These are phyloP conservation scores for Leptodirus hochenwartii DNA, from an alignment of 2,888 invertebrate species.

Conservation along the genomic window DNA sequence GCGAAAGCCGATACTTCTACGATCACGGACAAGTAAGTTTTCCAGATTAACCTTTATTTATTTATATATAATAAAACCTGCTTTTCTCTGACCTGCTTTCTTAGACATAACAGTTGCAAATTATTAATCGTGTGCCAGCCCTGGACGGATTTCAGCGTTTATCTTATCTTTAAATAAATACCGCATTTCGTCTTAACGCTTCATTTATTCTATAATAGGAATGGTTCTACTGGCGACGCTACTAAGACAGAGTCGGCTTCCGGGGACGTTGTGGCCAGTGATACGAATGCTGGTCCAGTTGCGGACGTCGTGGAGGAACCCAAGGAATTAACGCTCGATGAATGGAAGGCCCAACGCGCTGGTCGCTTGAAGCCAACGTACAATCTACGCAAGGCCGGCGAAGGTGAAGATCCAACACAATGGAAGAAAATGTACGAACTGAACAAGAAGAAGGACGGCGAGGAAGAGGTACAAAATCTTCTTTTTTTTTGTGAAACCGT, in stretches of 20 bases:
- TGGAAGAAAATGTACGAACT: conserved; percentile 84
- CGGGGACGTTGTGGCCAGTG: no score
- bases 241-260: no score
- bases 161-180: no score
- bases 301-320: conserved; percentile 51
- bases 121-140: no score
- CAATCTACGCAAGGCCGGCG: conserved; percentile 84
- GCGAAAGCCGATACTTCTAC: conserved; percentile 26
- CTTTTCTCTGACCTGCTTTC: not conserved
- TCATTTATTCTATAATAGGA: conserved; percentile 15
- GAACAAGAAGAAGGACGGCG: conserved; percentile 51
- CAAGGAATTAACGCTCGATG: conserved; percentile 80
- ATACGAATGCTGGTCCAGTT: no score
- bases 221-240: conserved; percentile 20
- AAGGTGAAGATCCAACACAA: conserved; percentile 78
- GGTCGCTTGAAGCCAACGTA: conserved; percentile 70
- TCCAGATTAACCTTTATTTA: conserved; percentile 3
- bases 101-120: conserved; percentile 2
- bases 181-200: conserved; percentile 2
- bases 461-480: conserved; percentile 20
- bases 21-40: conserved; percentile 19
- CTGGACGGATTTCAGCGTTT: conserved; percentile 1
- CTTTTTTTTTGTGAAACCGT: no score
- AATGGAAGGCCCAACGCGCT: conserved; percentile 80
- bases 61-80: conserved; percentile 1